Conservation (phyloP, 2,888 invertebrate species). For the Tridacna crocea region DNA sequence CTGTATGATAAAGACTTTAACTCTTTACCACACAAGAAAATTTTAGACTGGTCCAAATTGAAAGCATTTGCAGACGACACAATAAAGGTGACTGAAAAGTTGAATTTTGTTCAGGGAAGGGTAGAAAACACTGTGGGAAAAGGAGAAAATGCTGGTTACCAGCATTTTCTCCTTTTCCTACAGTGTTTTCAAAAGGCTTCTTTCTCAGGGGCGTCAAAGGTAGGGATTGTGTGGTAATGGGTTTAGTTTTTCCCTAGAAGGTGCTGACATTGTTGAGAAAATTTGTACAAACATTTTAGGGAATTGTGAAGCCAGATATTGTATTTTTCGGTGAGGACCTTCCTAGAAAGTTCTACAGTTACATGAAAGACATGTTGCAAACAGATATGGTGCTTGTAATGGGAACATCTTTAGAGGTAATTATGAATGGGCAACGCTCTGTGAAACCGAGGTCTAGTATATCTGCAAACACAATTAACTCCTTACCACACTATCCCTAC, state of each 20-base stretch:
- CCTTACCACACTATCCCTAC: background rate
- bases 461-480: background rate
- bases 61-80: too few relatives aligned
- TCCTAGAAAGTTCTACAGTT: constrained; percentile 81
- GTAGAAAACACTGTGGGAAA: background rate
- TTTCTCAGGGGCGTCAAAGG: too few relatives aligned
- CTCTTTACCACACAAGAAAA: too few relatives aligned
- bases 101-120: too few relatives aligned
- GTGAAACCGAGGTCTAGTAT: too few relatives aligned
- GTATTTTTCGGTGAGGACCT: constrained; percentile 85
- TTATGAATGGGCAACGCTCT: background rate
- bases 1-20: too few relatives aligned
- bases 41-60: too few relatives aligned
- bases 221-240: too few relatives aligned
- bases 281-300: constrained; percentile 60
- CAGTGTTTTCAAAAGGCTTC: background rate
- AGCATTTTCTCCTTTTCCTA: background rate
- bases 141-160: background rate
- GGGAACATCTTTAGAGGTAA: constrained; percentile 85
- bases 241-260: too few relatives aligned
- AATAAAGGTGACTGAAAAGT: too few relatives aligned
- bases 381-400: constrained; percentile 84
- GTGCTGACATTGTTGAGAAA: too few relatives aligned
- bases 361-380: constrained; percentile 81
- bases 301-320: constrained; percentile 83